Evolutionary conservation across 2,797 vertebrate genomes (phyloP).

Genomic region (Steatocranus sp.): DNA sequence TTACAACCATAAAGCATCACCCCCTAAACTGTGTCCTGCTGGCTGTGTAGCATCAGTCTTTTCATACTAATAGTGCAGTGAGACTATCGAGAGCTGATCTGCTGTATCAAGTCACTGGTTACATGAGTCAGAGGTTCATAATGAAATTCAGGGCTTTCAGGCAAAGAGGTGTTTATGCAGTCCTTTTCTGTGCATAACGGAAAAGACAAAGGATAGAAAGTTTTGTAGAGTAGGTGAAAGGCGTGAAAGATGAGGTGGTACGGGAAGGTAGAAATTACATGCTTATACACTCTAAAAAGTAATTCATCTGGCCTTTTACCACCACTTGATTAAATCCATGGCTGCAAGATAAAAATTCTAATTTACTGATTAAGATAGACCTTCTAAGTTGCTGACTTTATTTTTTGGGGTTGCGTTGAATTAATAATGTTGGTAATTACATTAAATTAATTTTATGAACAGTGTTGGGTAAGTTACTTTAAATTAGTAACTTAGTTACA

Average conservation of each 20-base stretch:
- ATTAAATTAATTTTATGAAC: too few species aligned
- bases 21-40: neutral
- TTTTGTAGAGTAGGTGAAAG: neutral
- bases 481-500: too few species aligned
- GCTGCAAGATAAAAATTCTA: too few species aligned
- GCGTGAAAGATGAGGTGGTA: slow-evolving; percentile 13
- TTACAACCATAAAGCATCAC: neutral
- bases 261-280: neutral
- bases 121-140: slow-evolving; percentile 31
- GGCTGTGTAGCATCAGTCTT: neutral
- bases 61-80: neutral
- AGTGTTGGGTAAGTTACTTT: too few species aligned
- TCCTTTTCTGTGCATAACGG: neutral
- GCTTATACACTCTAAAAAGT: too few species aligned
- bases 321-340: too few species aligned
- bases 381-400: too few species aligned
- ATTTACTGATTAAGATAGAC: too few species aligned
- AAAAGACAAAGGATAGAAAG: neutral
- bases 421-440: too few species aligned
- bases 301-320: too few species aligned
- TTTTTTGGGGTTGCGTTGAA: too few species aligned
- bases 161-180: slow-evolving; percentile 11
- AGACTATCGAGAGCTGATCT: neutral
- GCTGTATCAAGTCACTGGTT: neutral
- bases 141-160: slow-evolving; percentile 28